phyloP scores from a whole-genome alignment of 2,888 invertebrate species.

The Marasmarcha lunaedactyla region DNA sequence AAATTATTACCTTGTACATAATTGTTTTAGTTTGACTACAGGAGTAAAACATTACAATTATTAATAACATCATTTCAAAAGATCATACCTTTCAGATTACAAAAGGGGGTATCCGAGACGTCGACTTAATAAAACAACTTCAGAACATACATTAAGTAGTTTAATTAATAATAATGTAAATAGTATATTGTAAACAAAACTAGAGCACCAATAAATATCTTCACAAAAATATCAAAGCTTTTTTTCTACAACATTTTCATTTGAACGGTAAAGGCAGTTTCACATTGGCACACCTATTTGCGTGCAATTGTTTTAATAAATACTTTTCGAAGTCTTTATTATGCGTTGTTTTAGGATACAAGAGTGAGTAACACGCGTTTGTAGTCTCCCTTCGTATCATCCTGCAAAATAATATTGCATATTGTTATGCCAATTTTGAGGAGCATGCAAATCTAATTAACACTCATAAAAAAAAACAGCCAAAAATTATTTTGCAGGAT shows the following conservation, averaged over 20 bases:
- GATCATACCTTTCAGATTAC: slow-evolving; percentile 54
- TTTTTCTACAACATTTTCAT: slow-evolving; percentile 46
- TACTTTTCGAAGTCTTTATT: slow-evolving; percentile 22
- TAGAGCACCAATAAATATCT: slow-evolving; percentile 69
- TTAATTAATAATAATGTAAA: slow-evolving; percentile 58
- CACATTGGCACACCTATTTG: slow-evolving; percentile 15
- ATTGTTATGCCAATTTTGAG: slow-evolving; percentile 28
- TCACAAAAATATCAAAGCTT: slow-evolving; percentile 62
- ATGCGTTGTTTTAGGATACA: slow-evolving; percentile 46
- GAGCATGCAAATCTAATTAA: slow-evolving; percentile 32
- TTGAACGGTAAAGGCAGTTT: slow-evolving; percentile 61
- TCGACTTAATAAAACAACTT: slow-evolving; percentile 30
- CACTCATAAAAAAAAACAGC: slow-evolving; percentile 31
- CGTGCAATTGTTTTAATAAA: slow-evolving; percentile 1
- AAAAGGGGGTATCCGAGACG: slow-evolving; percentile 55
- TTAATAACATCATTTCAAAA: too few species aligned
- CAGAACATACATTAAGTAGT: slow-evolving; percentile 47
- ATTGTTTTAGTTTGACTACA: too few species aligned
- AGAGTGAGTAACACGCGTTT: slow-evolving; percentile 74
- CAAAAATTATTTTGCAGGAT: slow-evolving; percentile 43
- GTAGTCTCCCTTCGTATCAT: slow-evolving; percentile 79
- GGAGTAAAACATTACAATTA: too few species aligned
- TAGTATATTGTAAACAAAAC: slow-evolving; percentile 58
- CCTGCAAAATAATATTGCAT: slow-evolving; percentile 70
- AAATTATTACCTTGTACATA: too few species aligned